Percentiles rank a stretch among this genome's conserved stretches.
phyloP scores from a whole-genome alignment of 2,113 vertebrate species.

The Clarias magur region DNA sequence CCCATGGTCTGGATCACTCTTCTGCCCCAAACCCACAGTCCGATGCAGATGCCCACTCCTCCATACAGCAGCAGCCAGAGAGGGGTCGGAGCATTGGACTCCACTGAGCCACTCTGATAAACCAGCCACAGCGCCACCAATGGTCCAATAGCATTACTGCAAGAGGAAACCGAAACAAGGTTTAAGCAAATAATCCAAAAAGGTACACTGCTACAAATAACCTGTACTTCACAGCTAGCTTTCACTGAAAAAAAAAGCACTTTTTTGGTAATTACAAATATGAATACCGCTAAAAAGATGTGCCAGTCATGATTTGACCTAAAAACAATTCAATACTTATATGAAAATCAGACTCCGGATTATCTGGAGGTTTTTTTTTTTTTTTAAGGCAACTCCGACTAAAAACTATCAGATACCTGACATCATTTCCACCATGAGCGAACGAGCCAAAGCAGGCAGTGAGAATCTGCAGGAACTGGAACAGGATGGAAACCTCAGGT shows the following conservation, averaged over 20 bases:
- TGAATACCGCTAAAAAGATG: too few species aligned
- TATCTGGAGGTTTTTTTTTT: too few species aligned
- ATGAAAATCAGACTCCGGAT: too few species aligned
- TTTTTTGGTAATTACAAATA: background rate
- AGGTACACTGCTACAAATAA: background rate
- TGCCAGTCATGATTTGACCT: too few species aligned
- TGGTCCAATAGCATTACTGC: constrained; percentile 95
- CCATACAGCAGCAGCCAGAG: constrained; percentile 94
- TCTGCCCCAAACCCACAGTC: constrained; percentile 98
- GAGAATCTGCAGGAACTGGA: constrained; percentile 97
- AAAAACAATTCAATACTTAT: too few species aligned
- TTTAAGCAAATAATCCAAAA: background rate
- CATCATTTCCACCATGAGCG: constrained; percentile 94
- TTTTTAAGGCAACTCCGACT: constrained; percentile 42
- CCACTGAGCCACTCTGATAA: constrained; percentile 75
- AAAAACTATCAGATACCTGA: constrained; percentile 78
- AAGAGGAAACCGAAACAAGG: background rate
- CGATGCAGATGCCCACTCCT: constrained; percentile 89
- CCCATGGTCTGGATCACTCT: constrained; percentile 99
- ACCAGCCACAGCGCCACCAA: constrained; percentile 90
- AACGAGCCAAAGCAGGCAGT: constrained; percentile 98
- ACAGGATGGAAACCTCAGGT: constrained; percentile 89
- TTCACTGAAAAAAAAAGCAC: background rate
- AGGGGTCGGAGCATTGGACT: constrained; percentile 75
- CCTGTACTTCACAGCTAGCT: too few species aligned